A percentile compares a stretch with the other conserved stretches of the same genome.
Conservation (phyloP, 2,113 vertebrate species). For the Peucedramus taeniatus region DNA sequence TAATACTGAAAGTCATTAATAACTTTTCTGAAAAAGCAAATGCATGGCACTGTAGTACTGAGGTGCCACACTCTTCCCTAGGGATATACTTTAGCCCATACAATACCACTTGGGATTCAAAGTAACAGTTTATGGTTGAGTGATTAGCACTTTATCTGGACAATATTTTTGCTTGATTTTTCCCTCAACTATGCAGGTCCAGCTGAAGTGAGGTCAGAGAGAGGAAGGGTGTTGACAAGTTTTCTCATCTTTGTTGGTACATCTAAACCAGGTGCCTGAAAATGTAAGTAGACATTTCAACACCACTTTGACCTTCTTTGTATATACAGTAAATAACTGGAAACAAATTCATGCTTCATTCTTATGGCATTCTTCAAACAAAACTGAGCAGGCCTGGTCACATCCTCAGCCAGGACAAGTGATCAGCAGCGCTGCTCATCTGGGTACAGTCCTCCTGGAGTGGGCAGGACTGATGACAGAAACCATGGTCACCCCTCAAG, state of each 20-base stretch:
- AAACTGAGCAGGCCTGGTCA: background rate
- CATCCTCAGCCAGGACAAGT: background rate
- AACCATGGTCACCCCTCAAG: background rate
- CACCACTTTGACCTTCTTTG: background rate
- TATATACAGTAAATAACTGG: background rate
- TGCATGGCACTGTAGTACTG: background rate
- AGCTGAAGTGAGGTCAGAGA: background rate
- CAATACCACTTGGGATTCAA: background rate
- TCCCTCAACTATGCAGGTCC: background rate
- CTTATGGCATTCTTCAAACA: background rate
- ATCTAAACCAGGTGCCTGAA: background rate
- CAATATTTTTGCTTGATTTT: background rate
- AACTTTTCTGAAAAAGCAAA: background rate
- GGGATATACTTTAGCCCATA: background rate
- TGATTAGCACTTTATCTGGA: background rate
- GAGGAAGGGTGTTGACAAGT: background rate
- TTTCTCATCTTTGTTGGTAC: background rate
- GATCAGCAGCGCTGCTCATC: accelerated
- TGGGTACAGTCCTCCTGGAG: accelerated
- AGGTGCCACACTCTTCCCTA: background rate
- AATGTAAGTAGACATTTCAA: background rate
- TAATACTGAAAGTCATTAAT: background rate
- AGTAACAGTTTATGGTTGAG: background rate
- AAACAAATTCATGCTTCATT: background rate
- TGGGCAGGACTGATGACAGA: background rate